These are phyloP conservation scores for Drosophila maculinotata DNA, from an alignment of 2,888 invertebrate genomes.

Conservation along the genomic window DNA sequence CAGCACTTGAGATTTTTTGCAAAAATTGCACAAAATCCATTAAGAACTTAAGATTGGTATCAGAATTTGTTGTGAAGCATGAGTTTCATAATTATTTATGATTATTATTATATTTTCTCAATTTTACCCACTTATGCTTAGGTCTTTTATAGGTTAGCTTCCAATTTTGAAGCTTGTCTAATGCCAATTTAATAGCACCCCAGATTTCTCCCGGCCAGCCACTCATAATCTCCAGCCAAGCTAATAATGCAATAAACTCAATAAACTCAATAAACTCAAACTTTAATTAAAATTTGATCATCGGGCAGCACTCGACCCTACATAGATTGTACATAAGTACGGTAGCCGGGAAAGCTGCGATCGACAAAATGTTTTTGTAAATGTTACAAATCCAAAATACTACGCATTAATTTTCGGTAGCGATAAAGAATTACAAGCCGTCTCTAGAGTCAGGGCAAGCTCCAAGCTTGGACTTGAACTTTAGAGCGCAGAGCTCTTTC, in stretches of 20 bases:
- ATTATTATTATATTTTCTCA: conserved; percentile 19
- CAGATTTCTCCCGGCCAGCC: conserved; percentile 26
- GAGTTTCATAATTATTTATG: conserved; percentile 1
- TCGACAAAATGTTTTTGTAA: conserved; percentile 46
- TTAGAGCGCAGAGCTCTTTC: conserved; percentile 2
- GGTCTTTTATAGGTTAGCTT: conserved; percentile 14
- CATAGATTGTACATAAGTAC: conserved; percentile 21
- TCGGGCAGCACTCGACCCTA: conserved; percentile 16
- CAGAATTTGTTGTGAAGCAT: too few relatives aligned
- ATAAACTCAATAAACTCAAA: conserved; percentile 44
- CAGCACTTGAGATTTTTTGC: conserved; percentile 13
- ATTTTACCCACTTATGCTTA: conserved; percentile 16
- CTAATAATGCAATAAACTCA: conserved; percentile 68
- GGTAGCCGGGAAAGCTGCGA: conserved; percentile 61
- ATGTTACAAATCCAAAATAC: conserved; percentile 65
- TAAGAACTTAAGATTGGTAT: conserved; percentile 47
- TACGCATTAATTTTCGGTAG: conserved; percentile 84
- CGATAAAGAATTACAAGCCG: conserved; percentile 76
- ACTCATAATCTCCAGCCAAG: conserved; percentile 57
- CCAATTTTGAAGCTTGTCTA: conserved; percentile 43
- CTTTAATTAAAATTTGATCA: conserved; percentile 72
- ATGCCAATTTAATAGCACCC: conserved; percentile 73
- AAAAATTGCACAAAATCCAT: conserved; percentile 60
- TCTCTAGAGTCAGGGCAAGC: conserved; percentile 32
- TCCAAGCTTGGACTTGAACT: conserved; percentile 40